Conservation (phyloP, 2,797 vertebrate species). For the Pangasius larnaudii region DNA sequence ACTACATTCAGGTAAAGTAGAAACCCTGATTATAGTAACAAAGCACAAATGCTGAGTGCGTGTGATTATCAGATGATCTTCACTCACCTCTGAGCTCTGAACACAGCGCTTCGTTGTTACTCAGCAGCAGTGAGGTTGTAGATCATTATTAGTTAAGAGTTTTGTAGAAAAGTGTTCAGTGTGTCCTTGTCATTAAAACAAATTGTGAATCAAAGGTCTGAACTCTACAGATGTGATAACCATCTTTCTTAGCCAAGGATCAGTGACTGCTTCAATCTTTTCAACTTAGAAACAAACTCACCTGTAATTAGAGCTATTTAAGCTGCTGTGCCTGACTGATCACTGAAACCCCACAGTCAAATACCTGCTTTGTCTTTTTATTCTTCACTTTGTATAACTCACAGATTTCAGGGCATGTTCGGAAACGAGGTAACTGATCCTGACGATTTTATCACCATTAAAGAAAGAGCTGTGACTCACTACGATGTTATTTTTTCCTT, state of each 20-base stretch:
- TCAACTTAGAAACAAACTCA: background rate
- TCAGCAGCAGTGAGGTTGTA: background rate
- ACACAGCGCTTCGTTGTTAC: background rate
- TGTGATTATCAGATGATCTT: background rate
- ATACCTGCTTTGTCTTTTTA: constrained; percentile 17
- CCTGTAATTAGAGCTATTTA: background rate
- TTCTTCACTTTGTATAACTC: background rate
- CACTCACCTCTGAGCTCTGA: background rate
- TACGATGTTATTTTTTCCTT: no score
- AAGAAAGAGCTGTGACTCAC: background rate
- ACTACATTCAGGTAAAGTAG: background rate
- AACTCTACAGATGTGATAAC: background rate
- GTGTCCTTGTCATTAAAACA: background rate
- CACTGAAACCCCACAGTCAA: background rate
- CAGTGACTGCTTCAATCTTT: background rate
- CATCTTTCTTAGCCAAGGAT: background rate
- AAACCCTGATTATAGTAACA: background rate
- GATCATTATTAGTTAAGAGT: background rate
- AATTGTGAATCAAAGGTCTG: background rate
- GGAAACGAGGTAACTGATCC: background rate
- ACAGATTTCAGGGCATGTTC: background rate
- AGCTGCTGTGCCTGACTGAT: background rate
- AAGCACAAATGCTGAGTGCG: no score
- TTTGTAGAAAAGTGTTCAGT: background rate
- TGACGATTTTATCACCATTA: background rate